Evolutionary conservation across 2,888 invertebrate genomes (phyloP), one percentile per base, ranked within the genome.

Genomic region (Sesamia inferens): DNA sequence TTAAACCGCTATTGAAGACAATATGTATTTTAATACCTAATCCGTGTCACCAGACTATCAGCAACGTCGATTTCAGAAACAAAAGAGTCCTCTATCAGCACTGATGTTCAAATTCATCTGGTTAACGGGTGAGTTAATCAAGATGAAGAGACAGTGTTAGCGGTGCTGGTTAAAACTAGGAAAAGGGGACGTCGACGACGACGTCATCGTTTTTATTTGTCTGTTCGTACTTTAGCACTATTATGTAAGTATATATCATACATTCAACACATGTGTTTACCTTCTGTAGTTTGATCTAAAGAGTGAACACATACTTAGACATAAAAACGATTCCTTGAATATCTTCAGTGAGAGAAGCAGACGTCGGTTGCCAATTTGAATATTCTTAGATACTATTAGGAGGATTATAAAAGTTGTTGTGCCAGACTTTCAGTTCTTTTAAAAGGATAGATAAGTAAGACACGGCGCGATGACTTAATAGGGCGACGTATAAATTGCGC

Each of bases 361-460:
- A 13, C 22, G 19, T 31, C 42, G 31, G 44, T 22, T 57, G 71
- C 31, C 57, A 47, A 78, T 83, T 80, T 83, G 65, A 83, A 83
- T 83, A 74, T 79, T 66, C 59, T 67, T 48, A 63, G 71, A 81
- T 81, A 71, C 47, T 48, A 79, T 71, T 80, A 84, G 68, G 54
- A 62, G 22, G 39, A 13, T 42, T 39, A 24, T 51, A 44, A 68
- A 61, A 57, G 48, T n/a, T 42, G 44, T 42, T 54, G 19, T 19
- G 13, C 6, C 67, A 5, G 39, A 47, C n/a, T 13, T 68, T 70
- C 54, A 59, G 13, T 70, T 24, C 44, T 76, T 55, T 47, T 6
- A 47, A 47, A 55, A 51, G 51, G 58, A 47, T 22, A 48, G 7
- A 51, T 7, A 69, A n/a, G 39, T 42, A 13, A 62, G 0, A 31